Percentiles rank a stretch among this genome's conserved stretches.
phyloP scores from a whole-genome alignment of 2,113 vertebrate species.

The Brevimyrus niger region DNA sequence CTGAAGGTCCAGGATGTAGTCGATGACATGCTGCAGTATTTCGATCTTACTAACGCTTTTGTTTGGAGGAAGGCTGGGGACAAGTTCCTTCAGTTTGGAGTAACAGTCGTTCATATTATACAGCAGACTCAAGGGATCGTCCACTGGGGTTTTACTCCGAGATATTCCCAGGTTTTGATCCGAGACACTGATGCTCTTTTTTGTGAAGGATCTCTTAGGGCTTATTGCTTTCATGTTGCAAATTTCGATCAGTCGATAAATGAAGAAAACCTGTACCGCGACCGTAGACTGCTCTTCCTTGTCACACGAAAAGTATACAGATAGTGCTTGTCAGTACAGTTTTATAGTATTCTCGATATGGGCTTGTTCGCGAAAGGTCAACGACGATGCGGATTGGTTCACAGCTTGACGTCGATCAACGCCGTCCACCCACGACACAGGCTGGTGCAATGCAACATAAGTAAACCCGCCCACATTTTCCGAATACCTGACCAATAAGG shows the following conservation, averaged over 20 bases:
- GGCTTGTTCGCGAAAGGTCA: conserved; percentile 19
- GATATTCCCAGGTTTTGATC: conserved; percentile 71
- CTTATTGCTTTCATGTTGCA: conserved; percentile 76
- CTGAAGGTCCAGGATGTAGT: conserved; percentile 86
- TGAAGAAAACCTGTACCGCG: neutral
- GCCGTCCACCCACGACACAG: conserved; percentile 20
- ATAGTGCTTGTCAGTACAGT: conserved; percentile 9
- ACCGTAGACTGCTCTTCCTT: neutral
- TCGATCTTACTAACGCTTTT: conserved; percentile 85
- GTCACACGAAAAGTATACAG: conserved; percentile 4
- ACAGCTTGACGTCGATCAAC: conserved; percentile 25
- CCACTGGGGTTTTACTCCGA: conserved; percentile 70
- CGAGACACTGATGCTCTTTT: conserved; percentile 53
- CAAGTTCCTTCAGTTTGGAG: conserved; percentile 78
- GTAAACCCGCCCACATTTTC: conserved; percentile 28
- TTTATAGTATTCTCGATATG: conserved; percentile 30
- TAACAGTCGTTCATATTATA: conserved; percentile 89
- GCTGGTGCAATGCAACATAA: conserved; percentile 8
- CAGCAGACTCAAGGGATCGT: conserved; percentile 72
- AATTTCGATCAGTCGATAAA: neutral
- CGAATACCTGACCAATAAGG: conserved; percentile 28
- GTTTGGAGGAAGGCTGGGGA: conserved; percentile 80
- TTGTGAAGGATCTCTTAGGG: conserved; percentile 66
- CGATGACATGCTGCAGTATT: conserved; percentile 87
- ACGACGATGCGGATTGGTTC: conserved; percentile 33